phyloP scores from a whole-genome alignment of 2,797 vertebrate species.

The Eleutherodactylus coqui region DNA sequence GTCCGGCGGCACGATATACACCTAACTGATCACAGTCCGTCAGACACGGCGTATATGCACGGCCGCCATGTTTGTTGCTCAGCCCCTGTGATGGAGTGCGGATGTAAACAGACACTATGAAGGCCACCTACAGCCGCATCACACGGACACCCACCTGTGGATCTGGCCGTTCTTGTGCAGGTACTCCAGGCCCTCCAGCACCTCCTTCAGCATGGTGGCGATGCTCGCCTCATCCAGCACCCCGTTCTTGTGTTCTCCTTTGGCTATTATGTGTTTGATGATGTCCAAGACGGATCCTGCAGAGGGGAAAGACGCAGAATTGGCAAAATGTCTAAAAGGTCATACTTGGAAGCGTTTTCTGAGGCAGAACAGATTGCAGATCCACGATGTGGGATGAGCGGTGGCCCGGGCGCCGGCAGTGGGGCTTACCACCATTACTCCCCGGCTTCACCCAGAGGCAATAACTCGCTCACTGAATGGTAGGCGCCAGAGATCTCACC shows the following conservation, averaged over 20 bases:
- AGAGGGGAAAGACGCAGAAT: not conserved
- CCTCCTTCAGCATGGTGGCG: conserved; percentile 93
- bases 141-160: conserved; percentile 82
- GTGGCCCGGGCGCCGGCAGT: no score
- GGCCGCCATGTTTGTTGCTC: no score
- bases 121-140: not conserved
- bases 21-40: no score
- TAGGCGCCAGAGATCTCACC: no score
- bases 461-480: no score
- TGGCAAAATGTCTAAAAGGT: not conserved
- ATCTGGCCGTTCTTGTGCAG: conserved; percentile 98
- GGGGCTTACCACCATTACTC: no score
- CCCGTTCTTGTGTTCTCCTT: conserved; percentile 93
- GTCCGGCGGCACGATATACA: no score
- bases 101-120: no score
- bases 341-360: not conserved
- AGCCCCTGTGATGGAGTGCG: no score
- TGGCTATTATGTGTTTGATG: conserved; percentile 96
- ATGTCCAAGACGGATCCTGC: conserved; percentile 95
- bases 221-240: conserved; percentile 94
- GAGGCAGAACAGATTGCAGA: not conserved
- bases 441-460: no score
- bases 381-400: no score
- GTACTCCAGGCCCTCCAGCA: conserved; percentile 93
- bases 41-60: no score